A percentile compares a stretch with the other conserved stretches of the same genome.
Evolutionary conservation across 2,113 vertebrate genomes (phyloP).

Genomic region (Sceloporus undulatus): DNA sequence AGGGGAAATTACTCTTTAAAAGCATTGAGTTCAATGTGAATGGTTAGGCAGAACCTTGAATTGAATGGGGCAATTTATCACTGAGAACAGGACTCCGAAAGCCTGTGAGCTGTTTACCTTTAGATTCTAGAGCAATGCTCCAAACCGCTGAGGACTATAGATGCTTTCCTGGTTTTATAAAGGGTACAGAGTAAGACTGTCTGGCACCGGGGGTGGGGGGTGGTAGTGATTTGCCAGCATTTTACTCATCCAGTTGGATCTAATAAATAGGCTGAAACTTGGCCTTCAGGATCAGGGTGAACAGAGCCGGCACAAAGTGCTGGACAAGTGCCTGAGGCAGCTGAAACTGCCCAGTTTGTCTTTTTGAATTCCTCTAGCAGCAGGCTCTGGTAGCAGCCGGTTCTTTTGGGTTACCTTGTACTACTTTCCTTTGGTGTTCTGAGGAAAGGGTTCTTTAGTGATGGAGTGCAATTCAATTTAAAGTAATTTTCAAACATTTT

Average conservation of each 20-base stretch:
- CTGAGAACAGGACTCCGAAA: slow-evolving; percentile 55
- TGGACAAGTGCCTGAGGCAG: too few species aligned
- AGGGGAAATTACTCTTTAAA: slow-evolving; percentile 76
- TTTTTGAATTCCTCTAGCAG: too few species aligned
- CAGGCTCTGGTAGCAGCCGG: too few species aligned
- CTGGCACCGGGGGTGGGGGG: slow-evolving; percentile 27
- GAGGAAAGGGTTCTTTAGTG: too few species aligned
- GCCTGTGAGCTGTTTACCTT: slow-evolving; percentile 52
- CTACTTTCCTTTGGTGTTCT: too few species aligned
- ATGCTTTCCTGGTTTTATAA: slow-evolving; percentile 28
- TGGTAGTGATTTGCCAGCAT: background rate
- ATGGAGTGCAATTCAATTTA: too few species aligned
- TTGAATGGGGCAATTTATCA: slow-evolving; percentile 71
- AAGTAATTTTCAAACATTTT: too few species aligned
- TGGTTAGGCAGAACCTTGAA: slow-evolving; percentile 73
- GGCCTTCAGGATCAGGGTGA: background rate
- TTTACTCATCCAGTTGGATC: background rate
- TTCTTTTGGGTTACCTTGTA: too few species aligned
- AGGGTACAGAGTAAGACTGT: background rate
- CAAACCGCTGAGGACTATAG: background rate
- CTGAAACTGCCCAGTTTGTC: too few species aligned
- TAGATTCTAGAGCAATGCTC: slow-evolving; percentile 45
- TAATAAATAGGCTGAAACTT: background rate
- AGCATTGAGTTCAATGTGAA: slow-evolving; percentile 71
- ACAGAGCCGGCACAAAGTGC: background rate